Evolutionary conservation across 1,140 invertebrate genomes (phyloP).

Genomic region (Solenopsis invicta): DNA sequence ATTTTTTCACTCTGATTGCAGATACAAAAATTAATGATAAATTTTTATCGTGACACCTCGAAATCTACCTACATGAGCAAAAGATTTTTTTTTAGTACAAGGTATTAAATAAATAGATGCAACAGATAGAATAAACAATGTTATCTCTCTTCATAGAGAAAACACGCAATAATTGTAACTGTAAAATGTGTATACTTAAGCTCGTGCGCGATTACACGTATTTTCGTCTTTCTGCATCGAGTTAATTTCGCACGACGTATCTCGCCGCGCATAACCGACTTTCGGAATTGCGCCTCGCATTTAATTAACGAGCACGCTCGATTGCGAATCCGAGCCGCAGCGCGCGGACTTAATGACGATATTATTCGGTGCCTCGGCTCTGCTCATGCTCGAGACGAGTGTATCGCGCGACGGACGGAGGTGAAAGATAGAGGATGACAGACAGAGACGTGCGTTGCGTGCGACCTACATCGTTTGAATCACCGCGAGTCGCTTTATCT

Average conservation of each 20-base stretch:
- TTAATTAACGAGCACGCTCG: slow-evolving; percentile 57
- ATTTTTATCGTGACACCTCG: too few relatives aligned
- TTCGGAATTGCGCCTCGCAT: slow-evolving; percentile 40
- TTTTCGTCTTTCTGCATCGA: neutral
- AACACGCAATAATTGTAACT: neutral
- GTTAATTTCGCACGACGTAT: slow-evolving; percentile 35
- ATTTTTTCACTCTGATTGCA: too few relatives aligned
- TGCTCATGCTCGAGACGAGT: slow-evolving; percentile 22
- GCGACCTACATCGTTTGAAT: slow-evolving; percentile 59
- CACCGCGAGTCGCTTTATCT: slow-evolving; percentile 62
- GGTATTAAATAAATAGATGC: neutral
- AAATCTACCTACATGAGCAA: too few relatives aligned
- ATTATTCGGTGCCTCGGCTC: slow-evolving; percentile 52
- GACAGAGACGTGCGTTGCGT: slow-evolving; percentile 50
- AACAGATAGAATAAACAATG: too few relatives aligned
- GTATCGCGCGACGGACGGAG: slow-evolving; percentile 24
- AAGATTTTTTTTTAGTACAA: neutral
- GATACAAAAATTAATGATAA: too few relatives aligned
- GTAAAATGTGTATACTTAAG: neutral
- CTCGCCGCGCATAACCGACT: slow-evolving; percentile 24
- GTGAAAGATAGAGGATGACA: slow-evolving; percentile 36
- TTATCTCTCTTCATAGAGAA: neutral
- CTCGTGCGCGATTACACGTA: neutral
- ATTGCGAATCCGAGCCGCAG: slow-evolving; percentile 30
- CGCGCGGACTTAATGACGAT: slow-evolving; percentile 52